Evolutionary conservation across 2,797 vertebrate species (phyloP).

Genomic region (Squalus acanthias): DNA sequence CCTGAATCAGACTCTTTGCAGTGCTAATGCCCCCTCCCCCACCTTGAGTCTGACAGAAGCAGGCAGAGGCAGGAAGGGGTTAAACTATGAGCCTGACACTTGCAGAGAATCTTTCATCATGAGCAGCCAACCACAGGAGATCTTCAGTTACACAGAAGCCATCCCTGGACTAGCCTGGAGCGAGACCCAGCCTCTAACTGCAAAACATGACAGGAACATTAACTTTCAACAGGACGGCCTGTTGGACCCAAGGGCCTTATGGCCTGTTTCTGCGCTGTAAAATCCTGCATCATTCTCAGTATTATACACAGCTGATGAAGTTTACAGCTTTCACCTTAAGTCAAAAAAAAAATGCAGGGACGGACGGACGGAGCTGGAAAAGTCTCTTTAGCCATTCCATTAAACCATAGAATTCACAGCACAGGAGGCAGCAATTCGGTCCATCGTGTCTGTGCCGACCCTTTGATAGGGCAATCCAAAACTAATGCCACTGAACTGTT

Average conservation of each 20-base stretch:
- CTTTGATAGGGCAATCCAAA: background rate
- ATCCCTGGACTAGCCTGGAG: background rate
- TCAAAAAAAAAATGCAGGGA: background rate
- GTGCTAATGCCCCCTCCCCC: background rate
- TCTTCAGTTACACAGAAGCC: background rate
- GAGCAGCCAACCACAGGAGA: background rate
- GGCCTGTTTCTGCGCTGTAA: background rate
- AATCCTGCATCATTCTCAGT: background rate
- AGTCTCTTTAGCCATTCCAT: background rate
- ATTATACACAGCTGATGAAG: background rate
- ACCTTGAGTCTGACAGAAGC: background rate
- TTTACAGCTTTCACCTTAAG: background rate
- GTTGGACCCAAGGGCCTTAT: background rate
- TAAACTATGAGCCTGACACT: background rate
- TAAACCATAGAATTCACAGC: background rate
- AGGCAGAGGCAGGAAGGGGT: background rate
- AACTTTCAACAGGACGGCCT: background rate
- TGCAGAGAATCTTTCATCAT: background rate
- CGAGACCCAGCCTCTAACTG: background rate
- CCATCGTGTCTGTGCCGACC: background rate
- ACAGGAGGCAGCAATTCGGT: background rate
- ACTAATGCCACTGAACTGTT: background rate
- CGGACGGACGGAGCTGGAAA: background rate
- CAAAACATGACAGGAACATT: background rate
- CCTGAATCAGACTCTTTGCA: background rate